Evolutionary conservation across 2,888 invertebrate genomes (phyloP).

Genomic region (Ethmia dodecea): DNA sequence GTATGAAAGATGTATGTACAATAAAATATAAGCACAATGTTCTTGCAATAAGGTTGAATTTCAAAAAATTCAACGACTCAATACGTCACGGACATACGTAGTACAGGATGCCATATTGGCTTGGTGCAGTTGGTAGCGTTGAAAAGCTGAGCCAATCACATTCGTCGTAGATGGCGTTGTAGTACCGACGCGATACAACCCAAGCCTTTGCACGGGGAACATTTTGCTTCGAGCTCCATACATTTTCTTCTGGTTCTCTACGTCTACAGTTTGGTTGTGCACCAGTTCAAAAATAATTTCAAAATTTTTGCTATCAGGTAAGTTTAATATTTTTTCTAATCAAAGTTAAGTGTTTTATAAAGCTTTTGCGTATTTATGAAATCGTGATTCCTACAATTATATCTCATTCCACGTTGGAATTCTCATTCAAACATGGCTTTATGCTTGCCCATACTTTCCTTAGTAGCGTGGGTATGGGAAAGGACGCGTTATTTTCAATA

Average conservation of each 20-base stretch:
- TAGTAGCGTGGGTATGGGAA: slow-evolving; percentile 73
- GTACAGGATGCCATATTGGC: slow-evolving; percentile 48
- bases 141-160: slow-evolving; percentile 54
- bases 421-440: slow-evolving; percentile 76
- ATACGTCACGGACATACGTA: slow-evolving; percentile 73
- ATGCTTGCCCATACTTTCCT: slow-evolving; percentile 69
- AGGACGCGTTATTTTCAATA: slow-evolving; percentile 70
- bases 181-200: slow-evolving; percentile 67
- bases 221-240: slow-evolving; percentile 75
- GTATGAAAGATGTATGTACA: slow-evolving; percentile 39
- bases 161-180: slow-evolving; percentile 62
- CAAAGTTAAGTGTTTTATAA: slow-evolving; percentile 48
- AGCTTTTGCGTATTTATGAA: slow-evolving; percentile 45
- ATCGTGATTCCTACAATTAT: slow-evolving; percentile 45
- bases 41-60: slow-evolving; percentile 23
- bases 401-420: slow-evolving; percentile 74
- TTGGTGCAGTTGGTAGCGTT: slow-evolving; percentile 51
- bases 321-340: slow-evolving; percentile 61
- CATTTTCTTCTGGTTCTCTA: slow-evolving; percentile 78
- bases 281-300: slow-evolving; percentile 75
- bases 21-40: slow-evolving; percentile 23
- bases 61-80: slow-evolving; percentile 18
- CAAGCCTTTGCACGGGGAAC: slow-evolving; percentile 74
- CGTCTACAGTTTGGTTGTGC: slow-evolving; percentile 77
- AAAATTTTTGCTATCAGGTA: slow-evolving; percentile 78